A percentile compares a stretch with the other conserved stretches of the same genome.
These are phyloP conservation scores for Ptychochromis oligacanthus DNA, from an alignment of 2,113 vertebrate species.

Conservation along the genomic window DNA sequence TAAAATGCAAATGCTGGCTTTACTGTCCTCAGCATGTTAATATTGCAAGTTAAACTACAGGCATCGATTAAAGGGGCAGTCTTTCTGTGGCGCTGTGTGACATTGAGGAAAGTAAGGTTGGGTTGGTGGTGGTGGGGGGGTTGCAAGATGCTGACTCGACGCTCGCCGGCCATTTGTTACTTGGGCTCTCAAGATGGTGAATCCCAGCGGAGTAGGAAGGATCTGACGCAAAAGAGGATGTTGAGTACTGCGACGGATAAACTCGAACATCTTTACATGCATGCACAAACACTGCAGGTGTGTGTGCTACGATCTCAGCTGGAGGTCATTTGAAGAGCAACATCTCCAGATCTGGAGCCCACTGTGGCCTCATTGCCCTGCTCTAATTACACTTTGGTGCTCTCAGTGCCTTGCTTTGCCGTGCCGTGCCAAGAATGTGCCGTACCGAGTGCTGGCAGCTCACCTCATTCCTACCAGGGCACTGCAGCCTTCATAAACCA, in stretches of 20 bases:
- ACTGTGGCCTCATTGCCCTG: not conserved
- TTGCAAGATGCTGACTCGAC: slow-evolving; percentile 51
- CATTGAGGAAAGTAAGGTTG: slow-evolving; percentile 46
- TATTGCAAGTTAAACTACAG: slow-evolving; percentile 34
- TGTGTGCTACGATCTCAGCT: slow-evolving; percentile 14
- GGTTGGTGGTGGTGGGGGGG: not conserved
- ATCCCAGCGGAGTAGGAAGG: slow-evolving; percentile 37
- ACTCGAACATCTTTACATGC: slow-evolving; percentile 4
- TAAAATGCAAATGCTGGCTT: slow-evolving; percentile 63
- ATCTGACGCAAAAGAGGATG: slow-evolving; percentile 22
- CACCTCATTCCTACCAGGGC: slow-evolving; percentile 41
- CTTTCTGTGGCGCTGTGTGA: slow-evolving; percentile 34
- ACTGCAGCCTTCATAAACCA: slow-evolving; percentile 16
- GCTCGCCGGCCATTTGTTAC: slow-evolving; percentile 36
- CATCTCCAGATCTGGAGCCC: slow-evolving; percentile 16
- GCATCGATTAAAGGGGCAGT: slow-evolving; percentile 56
- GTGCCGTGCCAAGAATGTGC: slow-evolving; percentile 25
- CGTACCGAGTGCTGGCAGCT: slow-evolving; percentile 14
- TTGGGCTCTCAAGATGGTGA: slow-evolving; percentile 5
- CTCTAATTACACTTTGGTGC: slow-evolving; percentile 29
- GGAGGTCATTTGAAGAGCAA: slow-evolving; percentile 61
- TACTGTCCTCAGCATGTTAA: slow-evolving; percentile 62
- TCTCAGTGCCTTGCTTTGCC: not conserved
- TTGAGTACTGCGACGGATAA: slow-evolving; percentile 8
- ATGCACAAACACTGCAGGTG: not conserved